Conservation (phyloP, 2,797 vertebrate genomes). For the Kryptolebias ocellatus region DNA sequence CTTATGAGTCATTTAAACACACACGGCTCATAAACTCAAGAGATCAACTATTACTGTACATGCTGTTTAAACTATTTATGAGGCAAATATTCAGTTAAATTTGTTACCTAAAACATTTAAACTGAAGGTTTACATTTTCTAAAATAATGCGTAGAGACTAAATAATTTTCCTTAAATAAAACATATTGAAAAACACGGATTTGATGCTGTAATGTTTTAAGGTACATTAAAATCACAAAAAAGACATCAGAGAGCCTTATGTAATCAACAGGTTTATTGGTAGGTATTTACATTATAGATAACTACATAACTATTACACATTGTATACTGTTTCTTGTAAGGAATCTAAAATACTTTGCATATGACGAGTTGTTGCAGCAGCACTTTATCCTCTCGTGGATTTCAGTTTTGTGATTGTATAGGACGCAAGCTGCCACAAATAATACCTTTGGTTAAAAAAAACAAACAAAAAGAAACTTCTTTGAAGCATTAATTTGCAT, state of each 20-base stretch:
- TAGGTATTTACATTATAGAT: constrained; percentile 73
- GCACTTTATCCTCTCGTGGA: constrained; percentile 48
- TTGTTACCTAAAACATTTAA: too few species aligned
- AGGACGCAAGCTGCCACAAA: constrained; percentile 80
- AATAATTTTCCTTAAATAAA: too few species aligned
- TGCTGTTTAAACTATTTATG: too few species aligned
- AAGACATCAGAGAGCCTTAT: neutral
- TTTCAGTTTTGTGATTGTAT: constrained; percentile 78
- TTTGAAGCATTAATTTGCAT: constrained; percentile 68
- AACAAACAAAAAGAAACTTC: constrained; percentile 21
- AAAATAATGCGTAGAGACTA: too few species aligned
- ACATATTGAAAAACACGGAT: too few species aligned
- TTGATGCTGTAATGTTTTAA: too few species aligned
- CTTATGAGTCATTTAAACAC: too few species aligned
- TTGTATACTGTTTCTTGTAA: constrained; percentile 60
- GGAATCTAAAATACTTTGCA: constrained; percentile 76
- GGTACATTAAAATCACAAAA: neutral
- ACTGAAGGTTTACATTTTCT: too few species aligned
- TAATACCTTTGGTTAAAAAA: constrained; percentile 79
- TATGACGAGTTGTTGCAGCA: constrained; percentile 69
- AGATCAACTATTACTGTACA: too few species aligned
- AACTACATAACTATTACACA: constrained; percentile 71
- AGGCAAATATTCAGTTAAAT: too few species aligned
- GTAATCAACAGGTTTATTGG: constrained; percentile 72
- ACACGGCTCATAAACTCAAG: too few species aligned